Percentiles rank a stretch among this genome's conserved stretches.
Evolutionary conservation across 2,797 vertebrate genomes (phyloP).

Genomic region (Pygocentrus nattereri): DNA sequence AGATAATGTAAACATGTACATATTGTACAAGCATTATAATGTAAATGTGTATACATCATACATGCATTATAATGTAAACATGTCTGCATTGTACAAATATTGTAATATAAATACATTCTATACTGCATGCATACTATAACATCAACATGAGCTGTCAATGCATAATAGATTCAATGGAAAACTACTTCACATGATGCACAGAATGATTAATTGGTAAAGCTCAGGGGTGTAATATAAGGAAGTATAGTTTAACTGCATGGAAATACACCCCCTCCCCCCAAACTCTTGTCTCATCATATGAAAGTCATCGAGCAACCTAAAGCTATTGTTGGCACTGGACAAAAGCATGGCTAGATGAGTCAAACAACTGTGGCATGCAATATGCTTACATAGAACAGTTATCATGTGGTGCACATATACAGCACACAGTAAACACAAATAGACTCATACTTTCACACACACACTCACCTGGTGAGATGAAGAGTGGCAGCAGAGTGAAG

Average conservation of each 20-base stretch:
- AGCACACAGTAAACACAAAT: background rate
- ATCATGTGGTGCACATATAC: background rate
- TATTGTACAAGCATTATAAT: no score
- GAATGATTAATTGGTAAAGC: background rate
- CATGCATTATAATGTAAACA: no score
- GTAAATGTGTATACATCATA: no score
- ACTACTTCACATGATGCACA: background rate
- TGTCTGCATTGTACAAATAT: background rate
- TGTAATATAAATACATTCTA: background rate
- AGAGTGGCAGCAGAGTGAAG: constrained; percentile 38
- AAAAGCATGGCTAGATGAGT: background rate
- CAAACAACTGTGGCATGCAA: constrained; percentile 6
- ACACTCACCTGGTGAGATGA: constrained; percentile 54
- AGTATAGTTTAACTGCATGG: background rate
- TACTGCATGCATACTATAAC: background rate
- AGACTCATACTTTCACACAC: constrained; percentile 5
- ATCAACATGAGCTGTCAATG: background rate
- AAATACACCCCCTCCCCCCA: background rate
- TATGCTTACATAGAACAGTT: background rate
- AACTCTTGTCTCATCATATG: background rate
- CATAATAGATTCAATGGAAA: background rate
- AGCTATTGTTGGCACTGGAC: background rate
- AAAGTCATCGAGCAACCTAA: background rate
- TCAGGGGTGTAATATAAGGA: background rate
- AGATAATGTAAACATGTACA: no score